A percentile compares a stretch with the other conserved stretches of the same genome.
Conservation (phyloP, 2,113 vertebrate species). For the Larimichthys crocea region DNA sequence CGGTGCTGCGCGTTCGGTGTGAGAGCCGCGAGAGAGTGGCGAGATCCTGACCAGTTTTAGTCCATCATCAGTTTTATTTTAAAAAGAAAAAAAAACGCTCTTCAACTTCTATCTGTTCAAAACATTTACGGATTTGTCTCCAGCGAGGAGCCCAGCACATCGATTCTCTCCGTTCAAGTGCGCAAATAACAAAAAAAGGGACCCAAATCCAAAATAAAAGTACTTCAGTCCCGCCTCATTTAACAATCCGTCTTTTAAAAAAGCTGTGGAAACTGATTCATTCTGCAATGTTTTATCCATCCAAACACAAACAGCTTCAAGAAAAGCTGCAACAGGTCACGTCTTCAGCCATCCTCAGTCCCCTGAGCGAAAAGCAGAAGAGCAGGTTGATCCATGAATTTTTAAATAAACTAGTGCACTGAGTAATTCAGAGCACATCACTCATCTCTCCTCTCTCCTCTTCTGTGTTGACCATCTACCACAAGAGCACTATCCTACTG, state of each 20-base stretch:
- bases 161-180: not conserved
- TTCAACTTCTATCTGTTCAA: conserved; percentile 42
- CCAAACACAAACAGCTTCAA: conserved; percentile 7
- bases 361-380: conserved; percentile 36
- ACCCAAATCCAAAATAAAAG: conserved; percentile 54
- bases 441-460: conserved; percentile 39
- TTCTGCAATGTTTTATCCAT: conserved; percentile 32
- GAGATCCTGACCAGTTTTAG: conserved; percentile 41
- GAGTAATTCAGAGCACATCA: conserved; percentile 66
- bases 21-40: conserved; percentile 8
- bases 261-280: conserved; percentile 5
- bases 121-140: not conserved
- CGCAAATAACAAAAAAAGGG: conserved; percentile 11
- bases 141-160: not conserved
- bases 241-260: conserved; percentile 13
- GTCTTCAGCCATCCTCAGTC: conserved; percentile 66
- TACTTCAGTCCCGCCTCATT: conserved; percentile 36
- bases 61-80: conserved; percentile 40
- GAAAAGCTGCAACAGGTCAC: conserved; percentile 76
- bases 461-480: conserved; percentile 40
- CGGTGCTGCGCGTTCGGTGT: conserved; percentile 63
- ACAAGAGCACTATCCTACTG: conserved; percentile 10
- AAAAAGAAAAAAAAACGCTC: conserved; percentile 17
- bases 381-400: conserved; percentile 50
- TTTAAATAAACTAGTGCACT: conserved; percentile 51